Conservation (phyloP, 1,140 invertebrate genomes). For the Lerema accius region DNA sequence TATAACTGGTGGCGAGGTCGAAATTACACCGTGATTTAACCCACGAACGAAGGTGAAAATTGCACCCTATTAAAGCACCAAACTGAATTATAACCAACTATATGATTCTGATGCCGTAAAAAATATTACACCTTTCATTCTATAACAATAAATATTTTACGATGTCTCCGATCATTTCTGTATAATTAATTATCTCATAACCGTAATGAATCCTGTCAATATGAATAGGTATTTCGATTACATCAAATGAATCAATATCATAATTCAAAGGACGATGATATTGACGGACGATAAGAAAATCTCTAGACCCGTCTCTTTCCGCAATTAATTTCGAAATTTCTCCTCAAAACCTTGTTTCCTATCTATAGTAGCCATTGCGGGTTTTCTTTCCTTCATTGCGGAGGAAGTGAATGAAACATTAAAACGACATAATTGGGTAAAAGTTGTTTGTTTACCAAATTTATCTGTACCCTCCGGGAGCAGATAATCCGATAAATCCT, state of each 20-base stretch:
- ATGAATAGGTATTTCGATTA: neutral
- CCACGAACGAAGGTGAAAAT: neutral
- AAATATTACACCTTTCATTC: too few species aligned
- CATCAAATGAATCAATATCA: neutral
- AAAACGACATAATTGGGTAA: conserved; percentile 2
- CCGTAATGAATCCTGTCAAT: neutral
- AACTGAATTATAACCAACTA: neutral
- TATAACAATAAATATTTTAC: neutral
- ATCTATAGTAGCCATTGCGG: neutral
- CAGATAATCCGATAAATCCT: conserved; percentile 12
- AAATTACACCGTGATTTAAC: neutral
- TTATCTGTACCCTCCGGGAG: neutral
- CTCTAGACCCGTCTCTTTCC: neutral
- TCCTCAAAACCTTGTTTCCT: neutral
- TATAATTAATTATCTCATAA: neutral
- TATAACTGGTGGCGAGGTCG: neutral
- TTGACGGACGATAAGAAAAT: neutral
- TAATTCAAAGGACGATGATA: neutral
- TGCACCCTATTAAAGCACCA: neutral
- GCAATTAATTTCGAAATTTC: neutral
- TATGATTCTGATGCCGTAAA: neutral
- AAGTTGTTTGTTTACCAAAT: conserved; percentile 6
- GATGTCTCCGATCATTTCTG: neutral
- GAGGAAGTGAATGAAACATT: neutral
- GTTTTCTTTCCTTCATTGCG: neutral